Conservation (phyloP, 2,888 invertebrate genomes). For the Caradrina clavipalpis region DNA sequence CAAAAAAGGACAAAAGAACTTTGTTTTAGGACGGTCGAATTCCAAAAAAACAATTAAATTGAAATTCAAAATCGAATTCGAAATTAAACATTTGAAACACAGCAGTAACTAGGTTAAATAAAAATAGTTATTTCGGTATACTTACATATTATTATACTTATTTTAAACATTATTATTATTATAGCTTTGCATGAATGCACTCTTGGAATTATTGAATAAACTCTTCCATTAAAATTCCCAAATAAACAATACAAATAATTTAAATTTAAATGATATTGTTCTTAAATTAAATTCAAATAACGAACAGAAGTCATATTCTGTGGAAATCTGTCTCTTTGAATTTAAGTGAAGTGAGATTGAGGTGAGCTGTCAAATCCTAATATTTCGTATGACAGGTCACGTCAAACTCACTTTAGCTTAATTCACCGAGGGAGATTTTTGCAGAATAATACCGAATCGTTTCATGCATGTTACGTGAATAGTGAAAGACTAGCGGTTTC, state of each 20-base stretch:
- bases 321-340: not conserved
- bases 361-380: not conserved
- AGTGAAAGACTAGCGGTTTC: conserved; percentile 30
- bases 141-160: too few species aligned
- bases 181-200: not conserved
- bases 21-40: too few species aligned
- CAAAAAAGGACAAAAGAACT: too few species aligned
- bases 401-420: not conserved
- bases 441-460: not conserved
- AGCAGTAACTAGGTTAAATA: too few species aligned
- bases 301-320: not conserved
- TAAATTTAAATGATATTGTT: conserved; percentile 9
- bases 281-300: conserved; percentile 1
- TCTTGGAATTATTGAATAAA: not conserved
- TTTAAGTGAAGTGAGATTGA: not conserved
- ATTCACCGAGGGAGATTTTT: not conserved
- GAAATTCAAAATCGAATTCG: too few species aligned
- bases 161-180: too few species aligned
- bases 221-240: not conserved
- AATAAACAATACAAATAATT: not conserved
- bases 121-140: too few species aligned
- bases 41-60: too few species aligned
- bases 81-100: too few species aligned
- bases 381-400: not conserved
- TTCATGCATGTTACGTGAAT: conserved; percentile 1